phyloP scores from a whole-genome alignment of 2,888 invertebrate genomes.

The Parnassius glacialis region DNA sequence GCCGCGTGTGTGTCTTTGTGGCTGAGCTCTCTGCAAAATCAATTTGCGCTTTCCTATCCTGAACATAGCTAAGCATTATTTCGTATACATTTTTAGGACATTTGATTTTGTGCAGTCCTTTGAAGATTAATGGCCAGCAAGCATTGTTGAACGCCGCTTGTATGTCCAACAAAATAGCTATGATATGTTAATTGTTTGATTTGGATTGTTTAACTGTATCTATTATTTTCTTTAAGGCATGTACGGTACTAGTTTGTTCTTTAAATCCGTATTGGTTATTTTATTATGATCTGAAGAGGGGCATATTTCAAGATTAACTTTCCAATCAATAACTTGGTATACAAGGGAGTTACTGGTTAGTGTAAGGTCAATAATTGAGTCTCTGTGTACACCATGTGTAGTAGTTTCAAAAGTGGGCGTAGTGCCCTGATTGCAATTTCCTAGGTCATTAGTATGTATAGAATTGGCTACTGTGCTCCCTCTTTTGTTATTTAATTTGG shows the following conservation, averaged over 20 bases:
- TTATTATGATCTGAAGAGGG: background rate
- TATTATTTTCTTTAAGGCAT: background rate
- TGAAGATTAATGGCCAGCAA: background rate
- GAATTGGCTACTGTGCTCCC: background rate
- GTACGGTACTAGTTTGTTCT: background rate
- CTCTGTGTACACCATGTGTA: background rate
- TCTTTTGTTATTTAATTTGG: constrained; percentile 1
- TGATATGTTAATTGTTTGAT: background rate
- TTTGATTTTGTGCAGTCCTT: background rate
- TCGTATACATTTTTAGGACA: background rate
- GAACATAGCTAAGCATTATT: background rate
- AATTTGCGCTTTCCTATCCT: too few species aligned
- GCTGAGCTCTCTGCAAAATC: too few species aligned
- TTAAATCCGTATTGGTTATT: background rate
- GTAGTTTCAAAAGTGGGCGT: constrained; percentile 4
- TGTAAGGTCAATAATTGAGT: constrained; percentile 5
- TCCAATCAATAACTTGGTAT: background rate
- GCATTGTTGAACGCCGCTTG: background rate
- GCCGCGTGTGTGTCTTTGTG: background rate
- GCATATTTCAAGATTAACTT: background rate
- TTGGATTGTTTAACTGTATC: background rate
- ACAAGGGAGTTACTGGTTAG: background rate
- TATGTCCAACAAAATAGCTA: too few species aligned
- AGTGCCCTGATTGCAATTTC: background rate
- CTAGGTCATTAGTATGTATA: background rate